Base-by-base conservation (phyloP, 2,797 vertebrate genomes). In the Macropus fuliginosus region DNA sequence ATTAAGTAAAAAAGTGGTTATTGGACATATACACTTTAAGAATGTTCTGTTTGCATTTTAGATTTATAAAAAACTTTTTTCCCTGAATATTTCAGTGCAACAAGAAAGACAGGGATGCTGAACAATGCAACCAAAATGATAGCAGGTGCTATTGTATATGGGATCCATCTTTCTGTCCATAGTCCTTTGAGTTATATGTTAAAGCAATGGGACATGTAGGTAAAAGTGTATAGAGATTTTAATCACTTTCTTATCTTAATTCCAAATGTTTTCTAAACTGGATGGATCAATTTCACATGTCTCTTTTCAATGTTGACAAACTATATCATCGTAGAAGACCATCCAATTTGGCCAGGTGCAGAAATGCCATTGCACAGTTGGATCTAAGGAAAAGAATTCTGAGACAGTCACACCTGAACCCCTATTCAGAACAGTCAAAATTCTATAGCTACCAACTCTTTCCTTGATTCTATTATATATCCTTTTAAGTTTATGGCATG, bases 1-100 rank as follows among this genome's bases (percentile, higher is more conserved):
- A 92, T 96, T 91, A 95, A 97, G 40, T 21, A 94, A 29, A 5
- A 6, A 90, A 95, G 92, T 91, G 55, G 96, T 81, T 46, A 87
- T 87, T 87, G 21, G 9, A 87, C 34, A 81, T 81, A 46, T 81
- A 81, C 21, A 46, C 14, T 81, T 81, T 81, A 40, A 40, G 66
- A 81, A 46, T 87, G 1, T 87, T 24, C 18, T 31, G 18, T 46
- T 87, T 87, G 21, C 2, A 46, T 87, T 87, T 87, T 24, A 87
- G 21, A 24, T 46, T 87, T 87, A 87, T 11, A 10, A 10, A 87
- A 40, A 40, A n/a, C 24, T 46, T 46, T 4, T 24, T 24, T n/a
- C 11, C 2, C 0, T 27, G 46, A 87, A 10, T 46, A 0, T 46
- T 87, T 81, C 18, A 81, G n/a, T 6, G 5, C 14, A n/a, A 66